A percentile compares a stretch with the other conserved stretches of the same genome.
Conservation (phyloP, 2,888 invertebrate species). For the Hecatera dysodea region DNA sequence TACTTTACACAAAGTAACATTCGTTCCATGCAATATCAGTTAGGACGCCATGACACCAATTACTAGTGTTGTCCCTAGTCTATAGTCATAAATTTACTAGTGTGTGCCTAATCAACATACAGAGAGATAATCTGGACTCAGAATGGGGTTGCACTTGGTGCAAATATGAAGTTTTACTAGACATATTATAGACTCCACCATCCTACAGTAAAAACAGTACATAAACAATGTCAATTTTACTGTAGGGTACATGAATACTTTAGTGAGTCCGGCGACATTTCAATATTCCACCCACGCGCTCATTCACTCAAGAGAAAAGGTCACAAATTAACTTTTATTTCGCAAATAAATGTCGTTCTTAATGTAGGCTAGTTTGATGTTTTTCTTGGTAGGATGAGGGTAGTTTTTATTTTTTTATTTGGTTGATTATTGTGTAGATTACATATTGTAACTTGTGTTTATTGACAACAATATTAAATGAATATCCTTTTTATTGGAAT, state of each 20-base stretch:
- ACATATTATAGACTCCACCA: neutral
- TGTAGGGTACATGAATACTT: conserved; percentile 45
- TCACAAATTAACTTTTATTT: conserved; percentile 66
- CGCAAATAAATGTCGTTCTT: conserved; percentile 58
- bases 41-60: too few species aligned
- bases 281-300: conserved; percentile 55
- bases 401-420: conserved; percentile 20
- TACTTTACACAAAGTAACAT: too few species aligned
- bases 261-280: conserved; percentile 34
- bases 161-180: neutral
- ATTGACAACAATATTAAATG: neutral
- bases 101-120: too few species aligned
- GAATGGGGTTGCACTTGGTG: too few species aligned
- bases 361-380: conserved; percentile 40
- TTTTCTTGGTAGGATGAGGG: conserved; percentile 23
- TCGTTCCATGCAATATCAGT: too few species aligned
- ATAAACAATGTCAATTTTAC: conserved; percentile 46
- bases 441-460: neutral
- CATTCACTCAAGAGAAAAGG: conserved; percentile 51
- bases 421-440: neutral
- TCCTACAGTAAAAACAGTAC: conserved; percentile 25
- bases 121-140: too few species aligned
- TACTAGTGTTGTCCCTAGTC: too few species aligned
- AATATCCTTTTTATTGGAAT: neutral
- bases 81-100: too few species aligned